A percentile compares a stretch with the other conserved stretches of the same genome.
These are phyloP conservation scores for Ibycter americanus DNA, from an alignment of 2,797 vertebrate species.

Conservation along the genomic window DNA sequence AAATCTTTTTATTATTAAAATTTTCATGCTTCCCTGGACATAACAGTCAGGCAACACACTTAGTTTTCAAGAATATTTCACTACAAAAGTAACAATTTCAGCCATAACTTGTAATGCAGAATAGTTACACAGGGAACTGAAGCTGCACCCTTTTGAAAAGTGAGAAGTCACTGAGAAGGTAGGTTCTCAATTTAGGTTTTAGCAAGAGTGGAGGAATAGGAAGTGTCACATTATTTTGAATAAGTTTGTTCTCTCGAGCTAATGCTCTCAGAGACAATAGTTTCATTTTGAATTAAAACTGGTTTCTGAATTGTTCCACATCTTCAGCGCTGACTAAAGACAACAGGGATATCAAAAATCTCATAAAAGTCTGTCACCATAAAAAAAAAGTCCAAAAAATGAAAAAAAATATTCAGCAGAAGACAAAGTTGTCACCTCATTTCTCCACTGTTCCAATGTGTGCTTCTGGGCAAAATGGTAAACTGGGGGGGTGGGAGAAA, in stretches of 20 bases:
- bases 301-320: background rate
- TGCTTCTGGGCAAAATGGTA: background rate
- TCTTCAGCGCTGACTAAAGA: background rate
- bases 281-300: slow-evolving; percentile 4
- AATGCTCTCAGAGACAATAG: background rate
- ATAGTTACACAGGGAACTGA: slow-evolving; percentile 4
- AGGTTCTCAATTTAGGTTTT: background rate
- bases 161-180: background rate
- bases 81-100: slow-evolving; percentile 58
- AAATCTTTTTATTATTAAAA: slow-evolving; percentile 67
- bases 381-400: background rate
- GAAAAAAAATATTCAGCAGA: background rate
- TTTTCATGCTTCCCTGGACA: slow-evolving; percentile 65
- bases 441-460: background rate
- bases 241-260: background rate
- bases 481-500: fast-evolving
- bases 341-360: background rate
- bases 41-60: slow-evolving; percentile 49
- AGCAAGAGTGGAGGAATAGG: background rate
- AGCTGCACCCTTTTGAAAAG: slow-evolving; percentile 6
- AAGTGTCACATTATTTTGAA: slow-evolving; percentile 8
- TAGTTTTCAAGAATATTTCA: slow-evolving; percentile 59
- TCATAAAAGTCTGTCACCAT: background rate
- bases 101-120: slow-evolving; percentile 13
- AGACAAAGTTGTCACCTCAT: background rate